Conservation (phyloP, 2,888 invertebrate species). For the Melanargia galathea region DNA sequence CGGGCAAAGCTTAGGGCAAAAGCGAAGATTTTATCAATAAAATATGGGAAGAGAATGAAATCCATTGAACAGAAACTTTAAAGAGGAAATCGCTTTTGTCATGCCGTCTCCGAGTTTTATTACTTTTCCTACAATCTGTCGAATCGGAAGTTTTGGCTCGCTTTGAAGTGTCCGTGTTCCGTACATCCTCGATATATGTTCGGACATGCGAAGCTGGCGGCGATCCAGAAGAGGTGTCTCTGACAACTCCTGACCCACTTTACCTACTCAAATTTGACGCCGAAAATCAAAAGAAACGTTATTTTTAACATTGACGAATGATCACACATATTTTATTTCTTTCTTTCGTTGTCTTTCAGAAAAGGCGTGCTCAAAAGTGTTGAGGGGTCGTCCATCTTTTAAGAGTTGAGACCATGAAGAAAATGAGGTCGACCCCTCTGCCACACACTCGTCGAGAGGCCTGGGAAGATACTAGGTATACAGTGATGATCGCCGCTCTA, state of each 20-base stretch:
- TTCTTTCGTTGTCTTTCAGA: background rate
- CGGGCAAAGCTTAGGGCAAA: background rate
- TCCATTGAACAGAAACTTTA: background rate
- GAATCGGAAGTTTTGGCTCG: constrained; percentile 12
- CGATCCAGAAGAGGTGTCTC: constrained; percentile 25
- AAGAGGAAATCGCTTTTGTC: background rate
- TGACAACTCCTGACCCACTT: constrained; percentile 24
- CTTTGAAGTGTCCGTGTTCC: constrained; percentile 8
- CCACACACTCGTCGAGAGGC: too few species aligned
- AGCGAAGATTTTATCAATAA: background rate
- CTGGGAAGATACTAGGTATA: too few species aligned
- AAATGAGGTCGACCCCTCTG: too few species aligned
- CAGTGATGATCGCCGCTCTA: too few species aligned
- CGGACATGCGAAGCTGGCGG: constrained; percentile 17
- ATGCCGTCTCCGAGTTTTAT: constrained; percentile 7
- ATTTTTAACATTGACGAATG: background rate
- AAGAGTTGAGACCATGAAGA: too few species aligned
- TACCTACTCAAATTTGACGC: constrained; percentile 9
- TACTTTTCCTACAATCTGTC: constrained; percentile 16
- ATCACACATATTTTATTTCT: too few species aligned
- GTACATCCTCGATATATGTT: constrained; percentile 14
- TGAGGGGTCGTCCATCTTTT: too few species aligned
- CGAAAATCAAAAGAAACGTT: background rate
- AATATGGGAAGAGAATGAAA: background rate
- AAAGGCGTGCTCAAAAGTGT: too few species aligned